A percentile compares a stretch with the other conserved stretches of the same genome.
phyloP scores from a whole-genome alignment of 2,797 vertebrate species.

The Siniperca obscura region DNA sequence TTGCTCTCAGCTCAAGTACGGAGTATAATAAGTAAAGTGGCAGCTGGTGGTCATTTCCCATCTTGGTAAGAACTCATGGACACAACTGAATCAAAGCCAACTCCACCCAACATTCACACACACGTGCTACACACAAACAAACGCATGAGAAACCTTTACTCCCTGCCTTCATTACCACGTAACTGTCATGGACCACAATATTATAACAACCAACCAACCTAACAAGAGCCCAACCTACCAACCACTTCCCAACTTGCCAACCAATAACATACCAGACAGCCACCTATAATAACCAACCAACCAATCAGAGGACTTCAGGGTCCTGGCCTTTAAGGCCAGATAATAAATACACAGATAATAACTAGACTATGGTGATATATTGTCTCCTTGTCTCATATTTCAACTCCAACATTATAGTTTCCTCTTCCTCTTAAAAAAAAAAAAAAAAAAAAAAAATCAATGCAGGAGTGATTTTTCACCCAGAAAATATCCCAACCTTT shows the following conservation, averaged over 20 bases:
- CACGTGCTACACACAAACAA: slow-evolving; percentile 24
- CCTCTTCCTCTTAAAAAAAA: neutral
- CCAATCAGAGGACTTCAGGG: slow-evolving; percentile 46
- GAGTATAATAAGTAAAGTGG: neutral
- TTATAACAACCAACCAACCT: slow-evolving; percentile 16
- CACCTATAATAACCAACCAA: slow-evolving; percentile 22
- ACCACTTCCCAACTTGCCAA: slow-evolving; percentile 34
- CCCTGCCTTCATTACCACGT: slow-evolving; percentile 60
- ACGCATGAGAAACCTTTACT: slow-evolving; percentile 16
- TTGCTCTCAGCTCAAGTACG: neutral
- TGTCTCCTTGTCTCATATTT: neutral
- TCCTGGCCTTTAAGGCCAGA: slow-evolving; percentile 37
- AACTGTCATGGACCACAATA: slow-evolving; percentile 53
- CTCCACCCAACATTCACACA: slow-evolving; percentile 29
- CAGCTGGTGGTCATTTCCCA: slow-evolving; percentile 49
- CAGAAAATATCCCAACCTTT: slow-evolving; percentile 1
- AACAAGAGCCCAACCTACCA: neutral
- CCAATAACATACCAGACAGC: slow-evolving; percentile 33
- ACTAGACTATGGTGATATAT: slow-evolving; percentile 27
- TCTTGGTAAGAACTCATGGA: slow-evolving; percentile 33
- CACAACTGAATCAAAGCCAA: slow-evolving; percentile 42
- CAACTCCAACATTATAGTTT: slow-evolving; percentile 3
- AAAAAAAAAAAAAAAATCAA: neutral
- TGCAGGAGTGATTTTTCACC: slow-evolving; percentile 3
- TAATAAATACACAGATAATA: slow-evolving; percentile 57